These are phyloP conservation scores for Gasterosteus nipponicus DNA, from an alignment of 2,113 vertebrate genomes.

Conservation along the genomic window DNA sequence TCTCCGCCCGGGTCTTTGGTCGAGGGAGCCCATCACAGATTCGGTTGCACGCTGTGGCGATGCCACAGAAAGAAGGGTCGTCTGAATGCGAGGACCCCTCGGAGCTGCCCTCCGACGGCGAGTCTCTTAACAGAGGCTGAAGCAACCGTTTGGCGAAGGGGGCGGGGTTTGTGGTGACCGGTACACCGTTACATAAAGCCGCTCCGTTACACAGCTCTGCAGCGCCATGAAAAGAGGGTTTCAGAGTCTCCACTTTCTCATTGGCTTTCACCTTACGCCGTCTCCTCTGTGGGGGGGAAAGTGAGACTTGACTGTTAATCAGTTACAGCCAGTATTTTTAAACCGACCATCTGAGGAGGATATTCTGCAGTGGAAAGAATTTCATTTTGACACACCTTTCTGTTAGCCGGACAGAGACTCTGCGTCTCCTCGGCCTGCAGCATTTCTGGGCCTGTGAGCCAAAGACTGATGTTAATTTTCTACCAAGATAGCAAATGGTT, in stretches of 20 bases:
- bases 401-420: constrained; percentile 86
- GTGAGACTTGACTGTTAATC: neutral
- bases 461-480: constrained; percentile 34
- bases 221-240: constrained; percentile 72
- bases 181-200: constrained; percentile 81
- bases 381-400: constrained; percentile 84
- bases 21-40: constrained; percentile 88
- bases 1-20: constrained; percentile 88
- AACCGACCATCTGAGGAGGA: neutral
- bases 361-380: neutral
- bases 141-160: constrained; percentile 81
- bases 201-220: constrained; percentile 85
- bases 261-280: constrained; percentile 86
- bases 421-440: constrained; percentile 87
- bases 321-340: neutral
- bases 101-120: constrained; percentile 90
- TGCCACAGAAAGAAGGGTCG: constrained; percentile 95
- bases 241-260: constrained; percentile 88
- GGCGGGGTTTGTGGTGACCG: constrained; percentile 80
- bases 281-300: constrained; percentile 82
- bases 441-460: constrained; percentile 83
- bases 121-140: constrained; percentile 84
- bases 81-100: constrained; percentile 95
- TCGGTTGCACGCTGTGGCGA: constrained; percentile 85
- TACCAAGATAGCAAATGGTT: neutral